Evolutionary conservation across 2,797 vertebrate species (phyloP), one percentile per base, ranked within the genome.

Genomic region (Microctenopoma stevenorrisi): DNA sequence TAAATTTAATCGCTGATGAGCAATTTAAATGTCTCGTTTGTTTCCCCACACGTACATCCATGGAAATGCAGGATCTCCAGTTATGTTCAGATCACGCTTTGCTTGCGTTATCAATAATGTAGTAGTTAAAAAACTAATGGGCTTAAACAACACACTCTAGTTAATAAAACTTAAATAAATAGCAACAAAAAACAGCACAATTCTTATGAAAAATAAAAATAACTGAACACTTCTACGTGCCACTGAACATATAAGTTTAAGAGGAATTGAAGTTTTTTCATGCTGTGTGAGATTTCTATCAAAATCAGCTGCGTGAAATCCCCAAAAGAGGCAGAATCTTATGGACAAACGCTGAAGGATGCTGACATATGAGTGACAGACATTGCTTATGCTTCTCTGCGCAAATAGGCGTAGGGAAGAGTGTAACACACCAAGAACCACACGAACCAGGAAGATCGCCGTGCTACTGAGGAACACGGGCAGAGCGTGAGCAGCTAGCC

Each of bases 341-440:
- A 10, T 16, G 14, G 5, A 0, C 12, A 43, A 37, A 54, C 35
- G 46, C 3, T 63, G 0, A 64, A 71, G 28, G 62, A 28, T 25
- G 35, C 12, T 49, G 54, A 40, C 40, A 2, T 49, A 5, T 54
- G 37, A 69, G 4, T 52, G 78, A 50, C 66, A 71, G 59, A 43
- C 49, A 58, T 30, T 64, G 48, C 33, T 14, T 40, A 1, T 1
- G 55, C 10, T 16, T 0, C 40, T 33, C 12, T 30, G 5, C 42
- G 30, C 37, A 51, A 2, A 28, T 6, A 48, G n/a, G 60, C 56
- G 40, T 3, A 8, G 42, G 2, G 10, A 43, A 37, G 26, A 38
- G 7, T 35, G 63, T 0, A 11, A 33, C 30, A 71, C n/a, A 28
- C 12, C 14, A 16, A 50, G 1, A 33, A n/a, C 57, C 44, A 35